Evolutionary conservation across 2,888 invertebrate species (phyloP).

Genomic region (Cosmia pyralina): DNA sequence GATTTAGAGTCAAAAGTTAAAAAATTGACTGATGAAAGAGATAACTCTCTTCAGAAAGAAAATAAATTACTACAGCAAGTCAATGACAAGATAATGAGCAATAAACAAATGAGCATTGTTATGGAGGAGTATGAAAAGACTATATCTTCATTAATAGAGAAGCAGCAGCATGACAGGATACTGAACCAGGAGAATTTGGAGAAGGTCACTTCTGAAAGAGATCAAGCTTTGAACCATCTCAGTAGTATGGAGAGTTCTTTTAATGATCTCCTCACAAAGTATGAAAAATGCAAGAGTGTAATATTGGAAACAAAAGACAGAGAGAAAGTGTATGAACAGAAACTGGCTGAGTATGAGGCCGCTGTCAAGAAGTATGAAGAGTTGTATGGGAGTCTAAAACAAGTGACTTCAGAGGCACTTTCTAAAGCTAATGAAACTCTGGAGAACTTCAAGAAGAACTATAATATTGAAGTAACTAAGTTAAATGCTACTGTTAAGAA

Average conservation of each 20-base stretch:
- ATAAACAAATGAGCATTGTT: constrained; percentile 91
- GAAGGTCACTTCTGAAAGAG: constrained; percentile 88
- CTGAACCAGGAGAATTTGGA: constrained; percentile 84
- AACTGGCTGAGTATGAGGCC: constrained; percentile 92
- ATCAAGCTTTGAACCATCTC: constrained; percentile 90
- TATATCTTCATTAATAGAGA: constrained; percentile 93
- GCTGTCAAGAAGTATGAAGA: constrained; percentile 94
- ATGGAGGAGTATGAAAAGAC: constrained; percentile 95
- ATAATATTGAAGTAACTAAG: constrained; percentile 94
- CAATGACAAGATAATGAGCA: constrained; percentile 80
- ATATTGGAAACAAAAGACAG: constrained; percentile 88
- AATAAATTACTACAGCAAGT: constrained; percentile 80
- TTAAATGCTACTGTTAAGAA: constrained; percentile 96
- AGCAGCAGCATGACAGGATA: constrained; percentile 92
- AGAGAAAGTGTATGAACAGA: constrained; percentile 92
- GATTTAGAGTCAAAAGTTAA: constrained; percentile 79
- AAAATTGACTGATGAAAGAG: constrained; percentile 80
- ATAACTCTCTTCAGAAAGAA: constrained; percentile 76
- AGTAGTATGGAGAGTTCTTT: constrained; percentile 91
- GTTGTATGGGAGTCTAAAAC: constrained; percentile 95
- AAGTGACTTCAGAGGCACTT: constrained; percentile 95
- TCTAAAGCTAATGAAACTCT: constrained; percentile 94
- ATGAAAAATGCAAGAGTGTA: constrained; percentile 91
- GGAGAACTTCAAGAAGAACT: constrained; percentile 92
- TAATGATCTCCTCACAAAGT: constrained; percentile 91